These are phyloP conservation scores for Drosophila persimilis DNA, from an alignment of 1,140 invertebrate genomes.

Conservation along the genomic window DNA sequence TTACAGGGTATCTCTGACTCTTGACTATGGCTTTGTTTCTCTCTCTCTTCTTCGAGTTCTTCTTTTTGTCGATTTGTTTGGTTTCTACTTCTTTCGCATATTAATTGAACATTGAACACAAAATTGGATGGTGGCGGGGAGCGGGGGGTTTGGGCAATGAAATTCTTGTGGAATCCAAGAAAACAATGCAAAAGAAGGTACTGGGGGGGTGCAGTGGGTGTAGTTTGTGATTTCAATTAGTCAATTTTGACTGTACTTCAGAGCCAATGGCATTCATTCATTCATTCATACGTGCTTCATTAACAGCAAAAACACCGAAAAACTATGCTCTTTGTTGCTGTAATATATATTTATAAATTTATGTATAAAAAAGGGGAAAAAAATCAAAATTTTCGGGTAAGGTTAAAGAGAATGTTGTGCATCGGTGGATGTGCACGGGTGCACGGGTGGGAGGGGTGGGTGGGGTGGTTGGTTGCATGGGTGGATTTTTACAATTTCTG, in stretches of 20 bases:
- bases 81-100: slow-evolving; percentile 40
- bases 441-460: neutral
- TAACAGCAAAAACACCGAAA: slow-evolving; percentile 21
- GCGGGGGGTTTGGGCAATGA: slow-evolving; percentile 7
- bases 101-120: slow-evolving; percentile 44
- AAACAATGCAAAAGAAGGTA: slow-evolving; percentile 9
- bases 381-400: slow-evolving; percentile 13
- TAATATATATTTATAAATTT: slow-evolving; percentile 19
- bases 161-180: slow-evolving; percentile 30
- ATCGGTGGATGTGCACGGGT: neutral
- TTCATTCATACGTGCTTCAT: slow-evolving; percentile 24
- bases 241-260: slow-evolving; percentile 25
- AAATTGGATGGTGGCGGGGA: slow-evolving; percentile 1
- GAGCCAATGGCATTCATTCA: neutral
- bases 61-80: neutral
- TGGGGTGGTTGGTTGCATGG: neutral
- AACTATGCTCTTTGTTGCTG: too few relatives aligned
- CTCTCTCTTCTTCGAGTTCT: neutral
- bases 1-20: too few relatives aligned
- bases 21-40: too few relatives aligned
- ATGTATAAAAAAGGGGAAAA: neutral
- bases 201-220: too few relatives aligned
- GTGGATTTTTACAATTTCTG: slow-evolving; percentile 25
- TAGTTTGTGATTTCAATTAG: slow-evolving; percentile 36
- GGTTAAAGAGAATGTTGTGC: neutral